Evolutionary conservation across 2,797 vertebrate species (phyloP).

Genomic region (Propithecus deckenii): DNA sequence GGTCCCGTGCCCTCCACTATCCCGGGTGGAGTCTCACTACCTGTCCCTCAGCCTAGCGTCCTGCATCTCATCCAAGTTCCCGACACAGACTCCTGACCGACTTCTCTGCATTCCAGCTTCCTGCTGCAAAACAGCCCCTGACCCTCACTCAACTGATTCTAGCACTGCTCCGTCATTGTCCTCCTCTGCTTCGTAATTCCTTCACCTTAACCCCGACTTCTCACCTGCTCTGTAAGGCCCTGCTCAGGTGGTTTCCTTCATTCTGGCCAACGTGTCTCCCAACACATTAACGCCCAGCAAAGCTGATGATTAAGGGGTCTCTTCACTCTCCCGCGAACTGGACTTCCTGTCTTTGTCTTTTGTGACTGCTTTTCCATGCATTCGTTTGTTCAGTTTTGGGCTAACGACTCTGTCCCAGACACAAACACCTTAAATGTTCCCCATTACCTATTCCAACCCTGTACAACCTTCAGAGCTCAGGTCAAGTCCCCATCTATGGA

Average conservation of each 20-base stretch:
- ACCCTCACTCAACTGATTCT: neutral
- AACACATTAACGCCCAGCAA: neutral
- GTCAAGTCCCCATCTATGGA: neutral
- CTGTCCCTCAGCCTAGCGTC: neutral
- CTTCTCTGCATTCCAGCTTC: neutral
- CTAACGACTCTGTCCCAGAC: neutral
- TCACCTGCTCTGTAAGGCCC: neutral
- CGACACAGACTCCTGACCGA: neutral
- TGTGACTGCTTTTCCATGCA: neutral
- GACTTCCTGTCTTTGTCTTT: neutral
- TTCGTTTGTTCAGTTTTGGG: neutral
- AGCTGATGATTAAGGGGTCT: too few species aligned
- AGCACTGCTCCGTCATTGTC: neutral
- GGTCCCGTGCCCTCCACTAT: neutral
- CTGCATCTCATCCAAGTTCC: neutral
- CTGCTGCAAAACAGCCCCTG: neutral
- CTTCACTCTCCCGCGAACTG: too few species aligned
- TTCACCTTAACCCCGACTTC: neutral
- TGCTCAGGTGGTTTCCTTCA: neutral
- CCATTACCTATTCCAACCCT: neutral
- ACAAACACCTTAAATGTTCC: neutral
- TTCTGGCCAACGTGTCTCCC: too few species aligned
- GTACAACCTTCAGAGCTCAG: neutral
- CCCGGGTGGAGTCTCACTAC: accelerated
- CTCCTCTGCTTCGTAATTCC: neutral